Evolutionary conservation across 35 echinoderm and acorn worm genomes (phyloP).

Genomic region (Ophioderma brevispina): DNA sequence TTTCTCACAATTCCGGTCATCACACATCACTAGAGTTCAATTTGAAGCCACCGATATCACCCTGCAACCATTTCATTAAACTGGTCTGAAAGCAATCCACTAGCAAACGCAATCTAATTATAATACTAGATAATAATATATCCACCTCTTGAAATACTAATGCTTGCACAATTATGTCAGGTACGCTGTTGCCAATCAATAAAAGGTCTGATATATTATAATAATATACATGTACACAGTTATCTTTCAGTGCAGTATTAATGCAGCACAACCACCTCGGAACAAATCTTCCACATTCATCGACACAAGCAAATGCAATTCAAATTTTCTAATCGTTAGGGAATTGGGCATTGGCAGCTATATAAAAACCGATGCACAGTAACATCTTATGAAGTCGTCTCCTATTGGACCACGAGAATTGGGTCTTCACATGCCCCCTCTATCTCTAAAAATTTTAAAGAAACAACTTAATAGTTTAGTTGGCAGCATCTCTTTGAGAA

Average conservation of each 20-base stretch:
- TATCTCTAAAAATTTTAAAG: too few relatives aligned
- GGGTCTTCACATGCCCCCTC: not conserved
- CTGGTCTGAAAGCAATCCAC: not conserved
- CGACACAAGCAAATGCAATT: not conserved
- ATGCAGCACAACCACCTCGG: not conserved
- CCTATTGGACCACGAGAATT: not conserved
- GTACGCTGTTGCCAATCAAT: not conserved
- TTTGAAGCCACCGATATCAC: too few relatives aligned
- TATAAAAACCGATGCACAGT: not conserved
- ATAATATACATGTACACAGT: not conserved
- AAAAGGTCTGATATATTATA: slow-evolving; percentile 5
- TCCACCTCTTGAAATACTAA: not conserved
- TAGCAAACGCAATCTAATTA: not conserved
- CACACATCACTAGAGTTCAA: too few relatives aligned
- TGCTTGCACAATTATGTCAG: not conserved
- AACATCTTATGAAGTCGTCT: not conserved
- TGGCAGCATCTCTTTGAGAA: not conserved
- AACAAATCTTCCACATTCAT: not conserved
- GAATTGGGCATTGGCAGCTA: not conserved
- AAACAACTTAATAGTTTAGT: not conserved
- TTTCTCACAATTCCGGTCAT: too few relatives aligned
- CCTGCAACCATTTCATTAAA: too few relatives aligned
- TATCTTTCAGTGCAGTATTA: not conserved
- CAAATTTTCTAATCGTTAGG: not conserved
- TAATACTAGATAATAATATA: not conserved